A percentile compares a stretch with the other conserved stretches of the same genome.
Conservation (phyloP, 2,797 vertebrate species). For the Cephalopachus bancanus region DNA sequence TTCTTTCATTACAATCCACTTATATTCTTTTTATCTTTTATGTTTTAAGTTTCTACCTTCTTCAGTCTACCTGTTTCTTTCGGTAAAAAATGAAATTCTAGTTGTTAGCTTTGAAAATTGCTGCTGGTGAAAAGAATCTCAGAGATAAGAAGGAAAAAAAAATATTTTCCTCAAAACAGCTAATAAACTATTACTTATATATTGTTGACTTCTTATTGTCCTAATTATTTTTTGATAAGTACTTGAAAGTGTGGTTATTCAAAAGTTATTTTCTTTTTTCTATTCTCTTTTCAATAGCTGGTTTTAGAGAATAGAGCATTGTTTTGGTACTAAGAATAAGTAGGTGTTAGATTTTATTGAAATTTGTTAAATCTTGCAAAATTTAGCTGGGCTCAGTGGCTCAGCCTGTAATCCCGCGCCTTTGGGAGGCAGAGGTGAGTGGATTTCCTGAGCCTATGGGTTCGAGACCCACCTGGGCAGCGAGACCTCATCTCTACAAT, state of each 20-base stretch:
- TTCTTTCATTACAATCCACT: background rate
- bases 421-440: too few species aligned
- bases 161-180: background rate
- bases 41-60: background rate
- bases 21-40: background rate
- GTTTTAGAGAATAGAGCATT: background rate
- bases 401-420: too few species aligned
- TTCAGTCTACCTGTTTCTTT: background rate
- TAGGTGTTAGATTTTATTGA: background rate
- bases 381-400: too few species aligned
- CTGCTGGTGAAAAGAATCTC: background rate
- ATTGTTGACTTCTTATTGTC: background rate
- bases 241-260: background rate
- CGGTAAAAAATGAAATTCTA: background rate
- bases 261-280: background rate
- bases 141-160: background rate
- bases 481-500: too few species aligned
- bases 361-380: too few species aligned
- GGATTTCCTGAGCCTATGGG: too few species aligned
- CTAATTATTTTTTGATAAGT: background rate
- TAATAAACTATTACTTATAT: background rate
- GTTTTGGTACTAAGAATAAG: background rate
- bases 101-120: slow-evolving; percentile 26
- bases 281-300: background rate
- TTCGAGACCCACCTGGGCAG: too few species aligned